phyloP scores from a whole-genome alignment of 2,113 vertebrate genomes.

The Mustela lutreola region DNA sequence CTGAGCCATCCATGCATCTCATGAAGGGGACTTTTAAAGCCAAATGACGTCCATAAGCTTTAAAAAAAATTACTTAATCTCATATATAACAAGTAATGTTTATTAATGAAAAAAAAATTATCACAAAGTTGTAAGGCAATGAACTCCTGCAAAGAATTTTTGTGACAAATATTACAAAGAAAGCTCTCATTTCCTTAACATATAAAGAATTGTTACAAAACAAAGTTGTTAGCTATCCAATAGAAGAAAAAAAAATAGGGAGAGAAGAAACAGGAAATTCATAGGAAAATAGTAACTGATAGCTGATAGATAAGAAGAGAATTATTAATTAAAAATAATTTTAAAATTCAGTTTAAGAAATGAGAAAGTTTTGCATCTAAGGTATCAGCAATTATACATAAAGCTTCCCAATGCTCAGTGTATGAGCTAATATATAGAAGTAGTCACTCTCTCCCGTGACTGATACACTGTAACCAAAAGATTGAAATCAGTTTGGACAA shows the following conservation, averaged over 20 bases:
- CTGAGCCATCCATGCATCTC: not conserved
- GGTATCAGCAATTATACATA: not conserved
- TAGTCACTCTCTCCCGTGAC: not conserved
- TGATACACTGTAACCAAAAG: not conserved
- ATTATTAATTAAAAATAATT: not conserved
- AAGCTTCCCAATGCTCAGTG: not conserved
- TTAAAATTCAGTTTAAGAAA: not conserved
- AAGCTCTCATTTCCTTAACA: not conserved
- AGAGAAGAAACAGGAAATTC: not conserved
- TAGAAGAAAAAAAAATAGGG: not conserved
- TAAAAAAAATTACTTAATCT: not conserved
- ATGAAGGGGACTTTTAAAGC: not conserved
- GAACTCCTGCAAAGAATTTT: not conserved
- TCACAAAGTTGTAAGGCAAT: not conserved
- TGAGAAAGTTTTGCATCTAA: not conserved
- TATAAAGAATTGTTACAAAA: not conserved
- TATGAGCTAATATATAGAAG: not conserved
- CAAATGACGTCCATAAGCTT: not conserved
- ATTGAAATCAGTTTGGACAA: not conserved
- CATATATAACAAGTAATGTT: not conserved
- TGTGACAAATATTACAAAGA: not conserved
- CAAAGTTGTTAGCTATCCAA: not conserved
- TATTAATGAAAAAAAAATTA: not conserved
- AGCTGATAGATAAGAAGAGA: not conserved
- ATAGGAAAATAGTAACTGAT: not conserved